These are phyloP conservation scores for Sterna hirundo DNA, from an alignment of 2,113 vertebrate genomes.

Conservation along the genomic window DNA sequence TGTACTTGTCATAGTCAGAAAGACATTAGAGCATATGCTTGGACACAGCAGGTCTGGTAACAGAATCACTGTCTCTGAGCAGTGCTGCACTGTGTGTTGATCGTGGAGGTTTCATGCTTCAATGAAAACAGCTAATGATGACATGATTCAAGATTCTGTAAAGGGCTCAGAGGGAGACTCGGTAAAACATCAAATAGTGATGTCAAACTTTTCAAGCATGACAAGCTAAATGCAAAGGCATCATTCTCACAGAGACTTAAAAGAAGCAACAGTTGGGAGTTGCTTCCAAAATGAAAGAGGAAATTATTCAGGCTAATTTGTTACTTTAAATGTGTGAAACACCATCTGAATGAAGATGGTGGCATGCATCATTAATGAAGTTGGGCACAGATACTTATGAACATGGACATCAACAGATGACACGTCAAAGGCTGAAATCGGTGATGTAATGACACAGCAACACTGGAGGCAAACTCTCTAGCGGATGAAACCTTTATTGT, in stretches of 20 bases:
- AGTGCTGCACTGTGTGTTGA: not conserved
- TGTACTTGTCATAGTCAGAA: not conserved
- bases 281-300: not conserved
- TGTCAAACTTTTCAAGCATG: not conserved
- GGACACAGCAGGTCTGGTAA: not conserved
- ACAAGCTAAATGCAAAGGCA: not conserved
- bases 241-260: not conserved
- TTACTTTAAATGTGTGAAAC: not conserved
- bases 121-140: not conserved
- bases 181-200: constrained; percentile 10
- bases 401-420: not conserved
- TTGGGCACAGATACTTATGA: not conserved
- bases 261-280: not conserved
- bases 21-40: not conserved
- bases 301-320: not conserved
- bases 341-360: not conserved
- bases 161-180: not conserved
- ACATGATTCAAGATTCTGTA: not conserved
- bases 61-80: not conserved
- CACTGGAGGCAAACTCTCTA: not conserved
- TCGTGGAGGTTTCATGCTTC: not conserved
- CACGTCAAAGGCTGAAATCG: not conserved
- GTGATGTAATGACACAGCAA: not conserved
- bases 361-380: not conserved
- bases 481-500: not conserved